Percentiles rank a stretch among this genome's conserved stretches.
These are phyloP conservation scores for Drosophila parvula DNA, from an alignment of 1,140 invertebrate species.

Conservation along the genomic window DNA sequence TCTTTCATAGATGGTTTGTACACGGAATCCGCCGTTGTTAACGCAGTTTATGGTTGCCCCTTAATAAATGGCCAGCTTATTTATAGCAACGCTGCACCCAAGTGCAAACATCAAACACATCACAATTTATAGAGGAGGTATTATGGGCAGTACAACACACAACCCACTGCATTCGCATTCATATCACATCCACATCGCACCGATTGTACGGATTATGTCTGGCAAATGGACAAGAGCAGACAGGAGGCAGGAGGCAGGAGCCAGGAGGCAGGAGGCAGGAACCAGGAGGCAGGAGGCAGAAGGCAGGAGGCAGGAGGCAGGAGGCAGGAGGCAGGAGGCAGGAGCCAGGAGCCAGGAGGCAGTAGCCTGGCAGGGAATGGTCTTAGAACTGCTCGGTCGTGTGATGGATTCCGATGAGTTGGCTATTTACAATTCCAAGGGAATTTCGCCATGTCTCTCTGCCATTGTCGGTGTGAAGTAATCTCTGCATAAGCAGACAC, in stretches of 20 bases:
- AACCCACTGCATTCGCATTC: constrained; percentile 3
- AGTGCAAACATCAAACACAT: constrained; percentile 21
- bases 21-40: constrained; percentile 4
- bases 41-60: constrained; percentile 37
- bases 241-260: too few relatives aligned
- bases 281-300: background rate
- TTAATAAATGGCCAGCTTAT: constrained; percentile 34
- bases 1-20: constrained; percentile 4
- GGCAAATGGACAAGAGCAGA: constrained; percentile 16
- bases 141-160: too few relatives aligned
- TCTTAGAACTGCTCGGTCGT: background rate
- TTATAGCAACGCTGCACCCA: constrained; percentile 30
- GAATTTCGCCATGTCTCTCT: background rate
- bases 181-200: constrained; percentile 29
- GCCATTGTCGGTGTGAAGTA: background rate
- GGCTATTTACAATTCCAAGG: constrained; percentile 17
- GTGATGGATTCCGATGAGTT: constrained; percentile 26
- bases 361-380: background rate
- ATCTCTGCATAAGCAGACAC: constrained; percentile 9
- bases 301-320: too few relatives aligned
- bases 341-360: background rate
- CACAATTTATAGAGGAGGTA: background rate
- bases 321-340: too few relatives aligned
- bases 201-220: constrained; percentile 29
- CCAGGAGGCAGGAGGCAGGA: too few relatives aligned